These are phyloP conservation scores for Neogobius melanostomus DNA, from an alignment of 2,113 vertebrate genomes.

Conservation along the genomic window DNA sequence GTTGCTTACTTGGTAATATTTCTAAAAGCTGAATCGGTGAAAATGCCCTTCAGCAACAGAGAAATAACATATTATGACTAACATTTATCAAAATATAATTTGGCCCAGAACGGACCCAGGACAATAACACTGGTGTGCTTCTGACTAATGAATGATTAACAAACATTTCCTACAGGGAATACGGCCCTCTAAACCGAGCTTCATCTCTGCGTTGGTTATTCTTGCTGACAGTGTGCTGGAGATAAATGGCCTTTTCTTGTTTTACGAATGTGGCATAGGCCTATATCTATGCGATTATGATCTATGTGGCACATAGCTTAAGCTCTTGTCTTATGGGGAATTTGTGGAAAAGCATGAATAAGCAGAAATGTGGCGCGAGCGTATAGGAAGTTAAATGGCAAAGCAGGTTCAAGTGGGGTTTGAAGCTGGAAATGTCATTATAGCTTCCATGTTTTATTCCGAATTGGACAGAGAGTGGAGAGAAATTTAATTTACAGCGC, in stretches of 20 bases:
- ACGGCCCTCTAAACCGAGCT: neutral
- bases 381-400: neutral
- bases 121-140: slow-evolving; percentile 13
- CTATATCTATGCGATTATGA: neutral
- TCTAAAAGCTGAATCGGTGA: neutral
- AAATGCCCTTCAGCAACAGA: neutral
- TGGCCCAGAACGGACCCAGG: slow-evolving; percentile 5
- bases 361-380: neutral
- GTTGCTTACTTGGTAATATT: neutral
- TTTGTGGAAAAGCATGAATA: neutral
- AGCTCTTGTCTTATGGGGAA: slow-evolving; percentile 21
- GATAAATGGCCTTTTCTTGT: slow-evolving; percentile 14
- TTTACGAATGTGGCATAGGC: neutral
- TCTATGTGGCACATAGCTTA: slow-evolving; percentile 7
- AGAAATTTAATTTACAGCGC: neutral
- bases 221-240: slow-evolving; percentile 28
- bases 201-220: slow-evolving; percentile 12
- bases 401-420: neutral
- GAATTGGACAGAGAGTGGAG: neutral
- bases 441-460: neutral
- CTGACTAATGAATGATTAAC: slow-evolving; percentile 18
- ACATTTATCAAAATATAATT: slow-evolving; percentile 29
- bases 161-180: neutral
- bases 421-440: neutral
- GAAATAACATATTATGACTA: slow-evolving; percentile 23